These are phyloP conservation scores for Laticauda laticaudata DNA, from an alignment of 2,113 vertebrate genomes.

Conservation along the genomic window DNA sequence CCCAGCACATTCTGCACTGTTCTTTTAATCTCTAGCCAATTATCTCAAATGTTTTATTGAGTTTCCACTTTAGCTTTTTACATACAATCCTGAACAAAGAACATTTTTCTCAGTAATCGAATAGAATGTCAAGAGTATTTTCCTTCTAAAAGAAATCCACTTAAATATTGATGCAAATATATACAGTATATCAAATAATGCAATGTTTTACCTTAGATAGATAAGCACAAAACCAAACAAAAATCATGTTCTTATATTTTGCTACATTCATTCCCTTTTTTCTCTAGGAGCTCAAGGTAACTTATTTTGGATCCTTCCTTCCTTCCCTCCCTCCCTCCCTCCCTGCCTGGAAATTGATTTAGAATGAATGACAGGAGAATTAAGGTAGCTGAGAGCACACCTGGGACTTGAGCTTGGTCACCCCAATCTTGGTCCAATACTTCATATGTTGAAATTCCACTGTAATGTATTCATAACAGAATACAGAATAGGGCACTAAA, in stretches of 20 bases:
- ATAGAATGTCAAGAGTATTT: not conserved
- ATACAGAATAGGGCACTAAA: not conserved
- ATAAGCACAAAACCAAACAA: not conserved
- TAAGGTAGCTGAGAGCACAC: not conserved
- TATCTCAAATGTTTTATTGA: not conserved
- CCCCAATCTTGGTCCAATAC: not conserved
- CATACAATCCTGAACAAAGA: not conserved
- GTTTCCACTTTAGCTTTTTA: not conserved
- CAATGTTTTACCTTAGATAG: not conserved
- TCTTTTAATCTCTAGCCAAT: not conserved
- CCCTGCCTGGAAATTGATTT: not conserved
- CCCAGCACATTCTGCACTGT: not conserved
- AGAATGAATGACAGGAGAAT: not conserved
- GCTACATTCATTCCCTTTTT: not conserved
- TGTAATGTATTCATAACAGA: not conserved
- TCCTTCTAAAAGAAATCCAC: not conserved
- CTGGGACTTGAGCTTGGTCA: not conserved
- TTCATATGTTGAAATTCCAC: not conserved
- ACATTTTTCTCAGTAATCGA: not conserved
- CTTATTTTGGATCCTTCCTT: not conserved
- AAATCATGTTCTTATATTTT: not conserved
- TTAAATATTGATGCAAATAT: not conserved
- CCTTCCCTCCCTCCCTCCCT: not conserved
- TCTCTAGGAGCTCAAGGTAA: not conserved
- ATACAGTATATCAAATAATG: not conserved